phyloP scores from a whole-genome alignment of 2,888 invertebrate genomes.

The Galeopsomyia nigrocyanea region DNA sequence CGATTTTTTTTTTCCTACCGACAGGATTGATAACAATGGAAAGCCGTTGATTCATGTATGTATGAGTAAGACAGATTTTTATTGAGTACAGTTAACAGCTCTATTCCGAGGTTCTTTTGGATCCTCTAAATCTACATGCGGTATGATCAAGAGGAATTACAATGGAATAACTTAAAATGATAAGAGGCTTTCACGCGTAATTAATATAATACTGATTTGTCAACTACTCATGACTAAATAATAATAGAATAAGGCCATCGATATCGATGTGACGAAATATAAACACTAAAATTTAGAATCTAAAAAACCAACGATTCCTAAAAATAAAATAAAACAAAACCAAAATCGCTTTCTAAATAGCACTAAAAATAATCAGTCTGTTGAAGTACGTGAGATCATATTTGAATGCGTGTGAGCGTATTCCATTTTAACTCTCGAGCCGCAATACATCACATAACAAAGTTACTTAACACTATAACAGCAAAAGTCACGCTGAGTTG shows the following conservation, averaged over 20 bases:
- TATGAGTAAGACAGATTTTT: constrained; percentile 22
- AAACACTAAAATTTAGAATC: no score
- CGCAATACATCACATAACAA: constrained; percentile 12
- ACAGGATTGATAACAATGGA: no score
- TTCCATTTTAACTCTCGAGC: constrained; percentile 23
- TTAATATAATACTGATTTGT: no score
- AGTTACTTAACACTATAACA: constrained; percentile 17
- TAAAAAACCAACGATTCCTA: background rate
- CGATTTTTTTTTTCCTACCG: no score
- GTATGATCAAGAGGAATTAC: constrained; percentile 12
- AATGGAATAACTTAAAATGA: constrained; percentile 18
- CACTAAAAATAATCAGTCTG: constrained; percentile 31
- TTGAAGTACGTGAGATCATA: constrained; percentile 26
- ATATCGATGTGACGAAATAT: no score
- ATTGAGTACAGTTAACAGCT: constrained; percentile 4
- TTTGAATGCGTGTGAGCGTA: background rate
- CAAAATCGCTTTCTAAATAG: background rate
- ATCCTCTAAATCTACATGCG: constrained; percentile 5
- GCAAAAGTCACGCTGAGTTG: constrained; percentile 51
- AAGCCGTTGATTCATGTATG: background rate
- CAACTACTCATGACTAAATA: no score
- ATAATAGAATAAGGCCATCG: no score
- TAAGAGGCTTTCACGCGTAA: no score
- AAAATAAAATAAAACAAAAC: constrained; percentile 5
- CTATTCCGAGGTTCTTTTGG: background rate